phyloP scores from a whole-genome alignment of 2,888 invertebrate species.

The Copidosoma aretas region DNA sequence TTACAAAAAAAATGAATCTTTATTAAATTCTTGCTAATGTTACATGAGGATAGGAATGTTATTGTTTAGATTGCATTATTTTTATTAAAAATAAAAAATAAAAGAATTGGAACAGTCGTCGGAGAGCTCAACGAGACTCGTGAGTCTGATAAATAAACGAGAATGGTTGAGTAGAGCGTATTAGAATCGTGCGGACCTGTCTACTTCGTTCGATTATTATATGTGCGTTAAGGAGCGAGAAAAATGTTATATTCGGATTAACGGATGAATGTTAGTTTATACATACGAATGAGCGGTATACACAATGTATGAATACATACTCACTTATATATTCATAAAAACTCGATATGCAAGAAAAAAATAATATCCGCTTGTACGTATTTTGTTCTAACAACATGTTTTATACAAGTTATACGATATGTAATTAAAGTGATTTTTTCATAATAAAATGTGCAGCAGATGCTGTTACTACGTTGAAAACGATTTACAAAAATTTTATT shows the following conservation, averaged over 20 bases:
- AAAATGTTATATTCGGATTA: constrained; percentile 46
- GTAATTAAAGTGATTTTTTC: constrained; percentile 43
- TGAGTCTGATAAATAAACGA: constrained; percentile 5
- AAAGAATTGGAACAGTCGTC: constrained; percentile 23
- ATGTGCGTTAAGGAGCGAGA: constrained; percentile 40
- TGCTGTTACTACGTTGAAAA: constrained; percentile 31
- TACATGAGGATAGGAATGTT: background rate
- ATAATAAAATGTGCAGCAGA: constrained; percentile 31
- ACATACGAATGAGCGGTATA: constrained; percentile 32
- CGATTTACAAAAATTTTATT: too few relatives aligned
- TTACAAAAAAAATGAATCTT: background rate
- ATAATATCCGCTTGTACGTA: constrained; percentile 51
- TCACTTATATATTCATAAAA: constrained; percentile 19
- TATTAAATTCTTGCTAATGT: background rate
- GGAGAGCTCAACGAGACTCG: constrained; percentile 16
- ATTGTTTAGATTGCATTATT: constrained; percentile 6
- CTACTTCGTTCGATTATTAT: constrained; percentile 43
- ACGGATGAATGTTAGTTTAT: constrained; percentile 39
- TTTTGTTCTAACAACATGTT: constrained; percentile 56
- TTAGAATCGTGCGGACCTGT: constrained; percentile 15
- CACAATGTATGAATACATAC: constrained; percentile 33
- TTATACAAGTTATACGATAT: constrained; percentile 56
- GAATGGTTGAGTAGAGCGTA: constrained; percentile 19
- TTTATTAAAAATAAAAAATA: background rate
- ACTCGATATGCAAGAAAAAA: constrained; percentile 23